phyloP scores from a whole-genome alignment of 2,888 invertebrate species.

The Pyrgus malvae region DNA sequence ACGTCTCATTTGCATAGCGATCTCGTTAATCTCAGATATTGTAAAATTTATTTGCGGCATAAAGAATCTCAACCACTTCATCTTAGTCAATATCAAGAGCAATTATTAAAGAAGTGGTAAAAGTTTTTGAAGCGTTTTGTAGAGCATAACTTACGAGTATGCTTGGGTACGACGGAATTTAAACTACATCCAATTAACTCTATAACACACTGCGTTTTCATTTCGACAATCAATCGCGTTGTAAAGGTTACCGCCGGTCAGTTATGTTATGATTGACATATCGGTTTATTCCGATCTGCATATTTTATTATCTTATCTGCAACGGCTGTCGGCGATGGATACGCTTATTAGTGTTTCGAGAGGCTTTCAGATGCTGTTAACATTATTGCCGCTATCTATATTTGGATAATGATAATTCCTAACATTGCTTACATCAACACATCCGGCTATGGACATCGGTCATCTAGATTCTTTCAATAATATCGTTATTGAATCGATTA shows the following conservation, averaged over 20 bases:
- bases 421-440: slow-evolving; percentile 1
- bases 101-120: no score
- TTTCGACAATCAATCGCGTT: no score
- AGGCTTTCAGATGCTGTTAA: slow-evolving; percentile 43
- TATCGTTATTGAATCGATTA: no score
- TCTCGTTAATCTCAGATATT: not conserved
- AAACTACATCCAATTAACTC: no score
- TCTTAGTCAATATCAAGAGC: no score
- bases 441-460: slow-evolving; percentile 31
- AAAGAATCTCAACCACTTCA: no score
- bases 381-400: slow-evolving; percentile 35
- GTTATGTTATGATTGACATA: slow-evolving; percentile 36
- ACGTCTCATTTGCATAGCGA: slow-evolving; percentile 8
- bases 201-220: no score
- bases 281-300: slow-evolving; percentile 35
- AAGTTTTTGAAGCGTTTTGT: no score
- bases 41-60: no score
- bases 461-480: no score
- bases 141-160: no score
- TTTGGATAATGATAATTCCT: slow-evolving; percentile 5
- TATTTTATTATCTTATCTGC: slow-evolving; percentile 41
- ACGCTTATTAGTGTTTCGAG: slow-evolving; percentile 57
- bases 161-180: no score
- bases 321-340: slow-evolving; percentile 32
- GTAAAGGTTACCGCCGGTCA: slow-evolving; percentile 21